Evolutionary conservation across 2,888 invertebrate genomes (phyloP).

Genomic region (Phasia obesa): DNA sequence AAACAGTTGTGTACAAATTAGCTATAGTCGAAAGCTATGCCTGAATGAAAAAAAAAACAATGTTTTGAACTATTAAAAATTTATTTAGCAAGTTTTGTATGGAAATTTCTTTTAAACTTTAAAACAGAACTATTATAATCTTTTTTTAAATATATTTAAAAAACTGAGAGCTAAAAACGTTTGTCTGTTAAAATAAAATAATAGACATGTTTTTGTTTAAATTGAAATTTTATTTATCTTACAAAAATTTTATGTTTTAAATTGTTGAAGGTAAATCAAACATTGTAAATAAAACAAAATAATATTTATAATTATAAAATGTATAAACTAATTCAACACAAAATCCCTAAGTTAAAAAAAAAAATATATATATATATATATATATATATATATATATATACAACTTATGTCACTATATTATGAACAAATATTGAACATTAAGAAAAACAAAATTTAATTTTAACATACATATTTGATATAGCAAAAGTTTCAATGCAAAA

Average conservation of each 20-base stretch:
- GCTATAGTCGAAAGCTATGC: too few relatives aligned
- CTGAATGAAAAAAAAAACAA: too few relatives aligned
- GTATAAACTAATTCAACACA: constrained; percentile 30
- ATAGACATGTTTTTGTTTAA: neutral
- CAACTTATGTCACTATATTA: constrained; percentile 32
- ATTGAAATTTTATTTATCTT: constrained; percentile 6
- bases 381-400: too few relatives aligned
- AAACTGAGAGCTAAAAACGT: too few relatives aligned
- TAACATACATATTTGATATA: constrained; percentile 29
- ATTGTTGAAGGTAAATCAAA: constrained; percentile 15
- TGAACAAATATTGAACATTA: constrained; percentile 19
- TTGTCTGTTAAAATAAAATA: neutral
- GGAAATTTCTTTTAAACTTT: too few relatives aligned
- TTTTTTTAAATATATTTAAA: too few relatives aligned
- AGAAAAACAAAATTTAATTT: constrained; percentile 41
- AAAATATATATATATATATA: too few relatives aligned
- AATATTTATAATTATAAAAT: constrained; percentile 11
- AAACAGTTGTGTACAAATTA: too few relatives aligned
- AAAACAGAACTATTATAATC: too few relatives aligned
- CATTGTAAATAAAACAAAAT: neutral
- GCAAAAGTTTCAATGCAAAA: constrained; percentile 26
- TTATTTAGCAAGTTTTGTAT: too few relatives aligned
- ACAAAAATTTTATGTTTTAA: constrained; percentile 39
- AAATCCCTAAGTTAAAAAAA: constrained; percentile 41
- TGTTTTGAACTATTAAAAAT: too few relatives aligned